Percentiles rank a stretch among this genome's conserved stretches.
These are phyloP conservation scores for Trachemys scripta DNA, from an alignment of 2,113 vertebrate species.

Conservation along the genomic window DNA sequence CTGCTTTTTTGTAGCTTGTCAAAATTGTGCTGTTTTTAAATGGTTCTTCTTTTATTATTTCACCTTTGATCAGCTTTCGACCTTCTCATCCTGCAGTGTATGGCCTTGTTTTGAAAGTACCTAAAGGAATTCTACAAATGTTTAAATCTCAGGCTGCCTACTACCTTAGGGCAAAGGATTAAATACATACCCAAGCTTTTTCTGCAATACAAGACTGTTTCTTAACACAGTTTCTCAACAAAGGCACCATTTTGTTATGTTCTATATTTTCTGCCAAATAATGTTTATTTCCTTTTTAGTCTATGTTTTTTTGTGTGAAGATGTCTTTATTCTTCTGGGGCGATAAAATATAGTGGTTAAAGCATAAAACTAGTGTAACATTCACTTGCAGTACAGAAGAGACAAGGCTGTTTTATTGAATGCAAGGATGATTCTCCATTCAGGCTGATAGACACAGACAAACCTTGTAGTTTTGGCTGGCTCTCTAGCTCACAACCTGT, in stretches of 20 bases:
- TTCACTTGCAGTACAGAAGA: neutral
- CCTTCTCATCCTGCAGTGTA: conserved; percentile 10
- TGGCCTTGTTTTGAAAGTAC: conserved; percentile 9
- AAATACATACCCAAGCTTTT: neutral
- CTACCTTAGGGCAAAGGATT: conserved; percentile 1
- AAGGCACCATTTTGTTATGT: neutral
- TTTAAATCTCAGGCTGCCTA: neutral
- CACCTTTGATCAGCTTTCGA: neutral
- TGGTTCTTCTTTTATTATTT: conserved; percentile 31
- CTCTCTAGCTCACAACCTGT: neutral
- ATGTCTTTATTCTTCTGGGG: neutral
- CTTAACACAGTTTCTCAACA: neutral
- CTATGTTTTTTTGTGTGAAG: neutral
- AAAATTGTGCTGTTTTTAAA: conserved; percentile 20
- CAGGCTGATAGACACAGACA: neutral
- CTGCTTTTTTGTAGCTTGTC: neutral
- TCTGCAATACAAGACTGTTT: neutral
- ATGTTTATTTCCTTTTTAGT: neutral
- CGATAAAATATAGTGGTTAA: neutral
- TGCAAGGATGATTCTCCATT: neutral
- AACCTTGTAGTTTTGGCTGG: neutral
- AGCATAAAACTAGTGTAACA: neutral
- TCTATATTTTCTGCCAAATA: neutral
- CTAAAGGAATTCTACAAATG: neutral
- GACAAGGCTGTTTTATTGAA: neutral